Evolutionary conservation across 2,113 vertebrate species (phyloP).

Genomic region (Thunnus maccoyii): DNA sequence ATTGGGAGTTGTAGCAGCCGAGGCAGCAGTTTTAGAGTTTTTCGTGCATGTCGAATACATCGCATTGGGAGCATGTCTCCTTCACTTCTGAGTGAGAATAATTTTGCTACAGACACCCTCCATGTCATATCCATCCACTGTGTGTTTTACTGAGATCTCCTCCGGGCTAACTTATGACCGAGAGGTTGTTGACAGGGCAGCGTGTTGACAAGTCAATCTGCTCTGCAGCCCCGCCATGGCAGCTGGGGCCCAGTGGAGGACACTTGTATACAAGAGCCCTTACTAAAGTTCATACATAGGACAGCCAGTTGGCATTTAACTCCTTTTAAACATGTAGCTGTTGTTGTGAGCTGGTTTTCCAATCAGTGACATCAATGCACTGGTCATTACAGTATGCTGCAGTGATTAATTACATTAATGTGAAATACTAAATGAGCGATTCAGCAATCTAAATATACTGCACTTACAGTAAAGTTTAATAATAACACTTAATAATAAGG

Average conservation of each 20-base stretch:
- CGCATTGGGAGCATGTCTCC: neutral
- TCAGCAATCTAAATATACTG: too few species aligned
- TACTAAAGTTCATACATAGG: conserved; percentile 19
- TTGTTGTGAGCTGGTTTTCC: neutral
- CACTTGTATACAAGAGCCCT: neutral
- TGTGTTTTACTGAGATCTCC: conserved; percentile 17
- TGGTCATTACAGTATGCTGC: neutral
- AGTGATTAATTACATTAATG: neutral
- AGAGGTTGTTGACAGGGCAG: conserved; percentile 60
- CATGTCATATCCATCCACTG: conserved; percentile 22
- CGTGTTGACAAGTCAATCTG: conserved; percentile 65
- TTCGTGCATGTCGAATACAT: conserved; percentile 6
- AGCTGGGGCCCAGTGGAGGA: conserved; percentile 63
- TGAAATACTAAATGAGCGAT: neutral
- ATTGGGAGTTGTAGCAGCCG: neutral
- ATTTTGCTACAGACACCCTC: conserved; percentile 15
- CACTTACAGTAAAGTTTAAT: too few species aligned
- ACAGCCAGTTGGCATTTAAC: conserved; percentile 18
- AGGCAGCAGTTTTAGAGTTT: conserved; percentile 1
- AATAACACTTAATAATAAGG: too few species aligned
- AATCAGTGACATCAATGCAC: neutral
- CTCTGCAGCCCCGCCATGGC: conserved; percentile 48
- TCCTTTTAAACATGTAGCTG: conserved; percentile 7
- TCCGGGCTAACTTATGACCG: conserved; percentile 44
- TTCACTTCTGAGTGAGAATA: conserved; percentile 27